Percentiles rank a stretch among this genome's conserved stretches.
Conservation (phyloP, 2,888 invertebrate genomes). For the Acleris emargana region DNA sequence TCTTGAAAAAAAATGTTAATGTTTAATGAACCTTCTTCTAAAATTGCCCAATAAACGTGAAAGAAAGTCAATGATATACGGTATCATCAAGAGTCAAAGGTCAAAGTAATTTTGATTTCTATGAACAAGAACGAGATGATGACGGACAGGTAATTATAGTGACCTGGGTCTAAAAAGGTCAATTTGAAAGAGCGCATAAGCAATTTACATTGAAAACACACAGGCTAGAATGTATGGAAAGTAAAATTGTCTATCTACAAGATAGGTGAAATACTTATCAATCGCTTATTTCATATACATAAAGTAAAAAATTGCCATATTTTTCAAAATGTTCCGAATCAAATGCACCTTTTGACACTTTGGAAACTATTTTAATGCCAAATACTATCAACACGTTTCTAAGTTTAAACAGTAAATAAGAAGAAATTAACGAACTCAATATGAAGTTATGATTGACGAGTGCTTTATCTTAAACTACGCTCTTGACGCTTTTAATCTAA, state of each 20-base stretch:
- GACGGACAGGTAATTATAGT: constrained; percentile 23
- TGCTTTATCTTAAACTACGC: too few species aligned
- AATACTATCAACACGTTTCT: too few species aligned
- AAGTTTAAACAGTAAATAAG: too few species aligned
- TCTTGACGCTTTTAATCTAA: too few species aligned
- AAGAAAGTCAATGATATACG: constrained; percentile 18
- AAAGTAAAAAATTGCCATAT: too few species aligned
- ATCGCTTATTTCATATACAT: too few species aligned
- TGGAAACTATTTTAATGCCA: too few species aligned
- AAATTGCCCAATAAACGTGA: constrained; percentile 6
- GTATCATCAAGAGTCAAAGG: constrained; percentile 24
- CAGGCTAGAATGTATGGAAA: not conserved
- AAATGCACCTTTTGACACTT: too few species aligned
- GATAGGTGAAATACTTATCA: not conserved
- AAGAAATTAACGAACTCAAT: too few species aligned
- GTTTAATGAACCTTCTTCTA: not conserved
- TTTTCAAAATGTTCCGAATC: too few species aligned
- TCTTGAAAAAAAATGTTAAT: too few species aligned
- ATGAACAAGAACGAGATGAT: constrained; percentile 22
- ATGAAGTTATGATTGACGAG: too few species aligned
- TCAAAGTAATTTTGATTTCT: constrained; percentile 23
- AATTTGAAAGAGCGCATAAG: constrained; percentile 18
- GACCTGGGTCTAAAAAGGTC: constrained; percentile 21
- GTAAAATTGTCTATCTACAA: not conserved
- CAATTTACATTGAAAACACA: constrained; percentile 4